These are phyloP conservation scores for Heliocidaris tuberculata DNA, from an alignment of 35 echinoderm and acorn worm genomes.

Conservation along the genomic window DNA sequence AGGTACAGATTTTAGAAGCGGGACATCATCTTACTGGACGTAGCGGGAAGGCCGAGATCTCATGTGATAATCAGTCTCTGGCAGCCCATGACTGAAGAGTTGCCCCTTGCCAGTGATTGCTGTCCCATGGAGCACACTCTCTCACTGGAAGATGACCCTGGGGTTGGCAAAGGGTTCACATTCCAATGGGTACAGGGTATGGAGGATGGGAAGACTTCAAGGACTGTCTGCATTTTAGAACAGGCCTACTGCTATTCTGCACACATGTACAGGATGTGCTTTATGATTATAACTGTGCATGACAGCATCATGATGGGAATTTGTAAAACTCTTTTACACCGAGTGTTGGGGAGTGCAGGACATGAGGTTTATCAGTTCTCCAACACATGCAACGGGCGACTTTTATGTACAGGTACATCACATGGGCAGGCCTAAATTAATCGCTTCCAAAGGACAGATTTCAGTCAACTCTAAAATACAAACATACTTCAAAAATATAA, in stretches of 20 bases:
- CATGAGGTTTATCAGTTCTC: background rate
- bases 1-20: background rate
- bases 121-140: background rate
- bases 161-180: conserved; percentile 6
- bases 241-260: background rate
- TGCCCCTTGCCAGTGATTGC: background rate
- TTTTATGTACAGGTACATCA: background rate
- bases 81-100: conserved; percentile 6
- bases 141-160: background rate
- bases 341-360: background rate
- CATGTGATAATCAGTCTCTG: background rate
- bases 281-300: background rate
- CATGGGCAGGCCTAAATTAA: background rate
- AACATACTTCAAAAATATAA: no score
- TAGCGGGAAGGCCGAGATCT: background rate
- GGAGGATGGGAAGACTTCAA: background rate
- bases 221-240: background rate
- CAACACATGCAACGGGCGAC: background rate
- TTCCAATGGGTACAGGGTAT: background rate
- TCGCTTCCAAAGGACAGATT: background rate
- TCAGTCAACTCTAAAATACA: no score
- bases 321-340: background rate
- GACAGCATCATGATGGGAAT: background rate
- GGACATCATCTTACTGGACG: background rate
- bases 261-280: background rate